phyloP scores from a whole-genome alignment of 2,797 vertebrate species.

The Onychomys leucogaster region DNA sequence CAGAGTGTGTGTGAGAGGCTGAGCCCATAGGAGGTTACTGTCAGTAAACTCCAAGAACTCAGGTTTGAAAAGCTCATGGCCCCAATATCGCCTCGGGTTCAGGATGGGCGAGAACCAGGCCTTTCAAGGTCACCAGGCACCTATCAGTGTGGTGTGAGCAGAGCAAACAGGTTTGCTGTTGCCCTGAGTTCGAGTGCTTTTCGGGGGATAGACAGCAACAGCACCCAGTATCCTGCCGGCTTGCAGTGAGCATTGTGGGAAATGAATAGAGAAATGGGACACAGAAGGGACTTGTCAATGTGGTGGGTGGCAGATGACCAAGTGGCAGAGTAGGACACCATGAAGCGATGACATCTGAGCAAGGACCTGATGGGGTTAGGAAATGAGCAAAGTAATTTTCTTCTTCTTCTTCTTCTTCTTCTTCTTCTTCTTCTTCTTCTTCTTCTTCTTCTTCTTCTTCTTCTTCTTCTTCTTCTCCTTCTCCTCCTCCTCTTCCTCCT shows the following conservation, averaged over 20 bases:
- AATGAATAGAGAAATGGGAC: background rate
- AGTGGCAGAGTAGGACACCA: background rate
- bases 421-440: too few relatives aligned
- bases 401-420: too few relatives aligned
- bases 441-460: too few relatives aligned
- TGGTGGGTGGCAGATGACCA: background rate
- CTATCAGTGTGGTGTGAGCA: background rate
- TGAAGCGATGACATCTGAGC: background rate
- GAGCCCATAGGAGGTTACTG: background rate
- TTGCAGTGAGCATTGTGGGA: background rate
- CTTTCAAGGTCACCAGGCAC: background rate
- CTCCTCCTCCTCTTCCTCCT: too few relatives aligned
- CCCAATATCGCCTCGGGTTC: fast-evolving
- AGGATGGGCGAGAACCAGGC: background rate
- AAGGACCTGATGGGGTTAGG: background rate
- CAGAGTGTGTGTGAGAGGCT: background rate
- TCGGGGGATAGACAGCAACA: fast-evolving
- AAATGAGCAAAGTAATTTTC: background rate
- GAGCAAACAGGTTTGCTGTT: background rate
- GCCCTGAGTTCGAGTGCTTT: fast-evolving
- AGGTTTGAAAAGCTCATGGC: background rate
- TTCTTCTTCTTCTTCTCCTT: too few relatives aligned
- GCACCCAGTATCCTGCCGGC: fast-evolving
- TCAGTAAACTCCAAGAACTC: background rate
- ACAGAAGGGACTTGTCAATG: background rate